These are phyloP conservation scores for Lasioglossum malachurum DNA, from an alignment of 2,888 invertebrate species.

Conservation along the genomic window DNA sequence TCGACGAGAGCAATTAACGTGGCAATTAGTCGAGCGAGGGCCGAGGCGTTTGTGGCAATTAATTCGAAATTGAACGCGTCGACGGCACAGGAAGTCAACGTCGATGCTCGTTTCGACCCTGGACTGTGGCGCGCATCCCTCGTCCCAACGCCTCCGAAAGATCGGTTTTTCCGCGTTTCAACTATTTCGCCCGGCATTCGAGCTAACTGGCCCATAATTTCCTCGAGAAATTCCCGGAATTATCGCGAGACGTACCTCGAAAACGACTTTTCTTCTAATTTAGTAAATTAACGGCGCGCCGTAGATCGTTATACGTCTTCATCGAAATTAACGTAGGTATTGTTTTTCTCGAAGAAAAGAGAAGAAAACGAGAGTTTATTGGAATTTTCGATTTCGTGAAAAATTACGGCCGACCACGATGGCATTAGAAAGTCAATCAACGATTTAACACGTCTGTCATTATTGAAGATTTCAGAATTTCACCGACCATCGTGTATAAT, in stretches of 20 bases:
- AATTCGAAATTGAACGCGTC: slow-evolving; percentile 75
- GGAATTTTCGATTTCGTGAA: background rate
- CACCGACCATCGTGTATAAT: background rate
- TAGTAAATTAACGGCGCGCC: background rate
- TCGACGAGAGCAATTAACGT: slow-evolving; percentile 76
- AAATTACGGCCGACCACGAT: no score
- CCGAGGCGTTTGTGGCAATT: slow-evolving; percentile 71
- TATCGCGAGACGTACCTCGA: background rate
- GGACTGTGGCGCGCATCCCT: background rate
- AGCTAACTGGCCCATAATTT: background rate
- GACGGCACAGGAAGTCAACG: slow-evolving; percentile 66
- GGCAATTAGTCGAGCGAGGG: slow-evolving; percentile 71
- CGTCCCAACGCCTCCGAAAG: slow-evolving; percentile 8
- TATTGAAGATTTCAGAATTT: background rate
- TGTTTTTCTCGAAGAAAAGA: background rate
- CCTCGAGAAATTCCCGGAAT: background rate
- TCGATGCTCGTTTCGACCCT: slow-evolving; percentile 41
- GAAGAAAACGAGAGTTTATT: background rate
- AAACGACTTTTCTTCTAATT: background rate
- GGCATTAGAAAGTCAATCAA: background rate
- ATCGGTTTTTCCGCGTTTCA: background rate
- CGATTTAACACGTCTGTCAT: background rate
- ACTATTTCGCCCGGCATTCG: background rate
- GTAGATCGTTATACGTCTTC: background rate
- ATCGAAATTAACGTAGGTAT: background rate